Conservation (phyloP, 2,888 invertebrate genomes). For the Agonopterix arenella region DNA sequence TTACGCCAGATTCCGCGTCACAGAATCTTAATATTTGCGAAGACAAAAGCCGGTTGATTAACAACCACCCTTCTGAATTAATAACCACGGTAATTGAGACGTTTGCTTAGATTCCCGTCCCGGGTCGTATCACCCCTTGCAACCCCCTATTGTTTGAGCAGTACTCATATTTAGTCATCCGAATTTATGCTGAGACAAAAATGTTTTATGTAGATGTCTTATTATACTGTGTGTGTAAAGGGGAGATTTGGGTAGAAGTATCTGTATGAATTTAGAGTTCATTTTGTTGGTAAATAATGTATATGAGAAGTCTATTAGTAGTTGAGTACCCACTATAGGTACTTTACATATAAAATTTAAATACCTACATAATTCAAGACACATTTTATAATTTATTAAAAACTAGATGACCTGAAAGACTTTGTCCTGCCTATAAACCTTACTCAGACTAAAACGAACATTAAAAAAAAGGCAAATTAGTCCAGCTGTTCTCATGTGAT, state of each 20-base stretch:
- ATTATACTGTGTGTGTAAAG: constrained; percentile 12
- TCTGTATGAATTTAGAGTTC: not conserved
- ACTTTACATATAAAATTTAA: too few species aligned
- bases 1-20: constrained; percentile 2
- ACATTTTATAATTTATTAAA: too few species aligned
- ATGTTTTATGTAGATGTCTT: constrained; percentile 18
- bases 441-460: too few species aligned
- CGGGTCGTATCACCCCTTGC: constrained; percentile 35
- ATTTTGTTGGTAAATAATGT: too few species aligned
- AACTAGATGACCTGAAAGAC: too few species aligned
- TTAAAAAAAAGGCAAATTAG: too few species aligned
- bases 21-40: constrained; percentile 23
- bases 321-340: too few species aligned
- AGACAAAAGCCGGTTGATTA: constrained; percentile 41
- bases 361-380: too few species aligned
- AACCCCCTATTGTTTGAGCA: constrained; percentile 52
- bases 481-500: too few species aligned
- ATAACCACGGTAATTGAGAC: constrained; percentile 72
- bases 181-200: constrained; percentile 51
- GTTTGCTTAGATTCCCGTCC: constrained; percentile 42
- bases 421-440: too few species aligned
- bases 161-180: constrained; percentile 66
- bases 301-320: too few species aligned
- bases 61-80: constrained; percentile 57
- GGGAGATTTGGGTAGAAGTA: not conserved